Evolutionary conservation across 2,888 invertebrate genomes (phyloP), one percentile per base, ranked within the genome.

Genomic region (Melanostoma scalare): DNA sequence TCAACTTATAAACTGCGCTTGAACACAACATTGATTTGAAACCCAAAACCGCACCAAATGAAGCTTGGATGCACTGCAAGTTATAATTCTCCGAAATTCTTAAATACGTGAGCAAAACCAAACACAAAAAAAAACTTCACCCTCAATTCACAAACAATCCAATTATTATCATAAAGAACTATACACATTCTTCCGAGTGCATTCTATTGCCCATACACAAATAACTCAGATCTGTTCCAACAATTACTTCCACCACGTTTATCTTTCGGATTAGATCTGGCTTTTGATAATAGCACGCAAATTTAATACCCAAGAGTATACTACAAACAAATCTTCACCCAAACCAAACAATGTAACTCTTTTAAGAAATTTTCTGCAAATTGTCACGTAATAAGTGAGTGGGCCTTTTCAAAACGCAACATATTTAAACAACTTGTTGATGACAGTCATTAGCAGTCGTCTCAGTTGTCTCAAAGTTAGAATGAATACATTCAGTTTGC

Each of bases 401-500:
- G 69, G 74, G 60, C 60, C 69, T 72, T 50, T 69, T 56, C 63
- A 69, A 75, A 68, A 46, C 56, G 44, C 50, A 75, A 75, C 60
- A 79, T 84, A 84, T 84, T 84, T 84, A 84, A 84, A 84, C 61
- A 75, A 84, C 71, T 71, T 71, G 42, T 6, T 56, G 61, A 35
- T 36, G 55, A 44, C 68, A 33, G 52, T n/a, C 36, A 50, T 55
- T 75, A 67, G 74, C 84, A 84, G 84, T 84, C 67, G 20, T 71
- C 56, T 68, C 71, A 84, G 67, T 71, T 71, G 56, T 79, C 79
- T 79, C 69, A 67, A 44, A 74, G 61, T 71, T 71, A 84, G 65
- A 79, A 90, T 90, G 90, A 89, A 88, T 77, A 87, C 87, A 85
- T 87, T 89, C 85, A 87, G 86, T 85, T 87, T 88, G 85, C 86